Conservation (phyloP, 2,113 vertebrate genomes). For the Pan troglodytes region NHGRI_mPanTro3-v2.1_pri NC_072403.2:172091501-172092000, state of each 20-base stretch:
- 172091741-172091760: background rate
- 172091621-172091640: conserved; percentile 83
- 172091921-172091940: background rate
- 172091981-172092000: background rate
- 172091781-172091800: background rate
- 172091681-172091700: background rate
- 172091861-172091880: background rate
- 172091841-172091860: background rate
- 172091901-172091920: background rate
- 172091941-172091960: background rate
- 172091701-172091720: accelerated
- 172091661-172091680: accelerated
- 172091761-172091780: background rate
- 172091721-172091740: accelerated
- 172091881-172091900: background rate
- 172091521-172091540: conserved; percentile 37
- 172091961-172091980: background rate
- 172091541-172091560: conserved; percentile 80
- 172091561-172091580: conserved; percentile 87
- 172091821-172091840: background rate
- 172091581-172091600: conserved; percentile 91
- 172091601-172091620: conserved; percentile 90
- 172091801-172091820: background rate
- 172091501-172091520: conserved; percentile 87
- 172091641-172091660: accelerated